Percentiles rank a stretch among this genome's conserved stretches.
Conservation (phyloP, 2,888 invertebrate genomes). For the Cecidostiba fungosa region DNA sequence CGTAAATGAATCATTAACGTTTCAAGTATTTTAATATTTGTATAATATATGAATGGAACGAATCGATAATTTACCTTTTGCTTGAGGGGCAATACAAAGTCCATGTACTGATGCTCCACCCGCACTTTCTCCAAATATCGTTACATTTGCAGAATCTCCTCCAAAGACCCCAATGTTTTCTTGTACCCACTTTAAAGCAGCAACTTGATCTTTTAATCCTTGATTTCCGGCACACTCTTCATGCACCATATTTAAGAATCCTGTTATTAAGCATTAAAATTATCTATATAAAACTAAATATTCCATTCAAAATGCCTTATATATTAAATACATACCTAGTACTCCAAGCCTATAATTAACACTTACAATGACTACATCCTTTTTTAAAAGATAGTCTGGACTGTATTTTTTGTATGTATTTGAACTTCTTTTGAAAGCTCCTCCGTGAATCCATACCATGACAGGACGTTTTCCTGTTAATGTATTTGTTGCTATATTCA, state of each 20-base stretch:
- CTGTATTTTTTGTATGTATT: conserved; percentile 60
- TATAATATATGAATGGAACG: conserved; percentile 11
- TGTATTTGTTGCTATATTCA: conserved; percentile 69
- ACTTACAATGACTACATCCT: conserved; percentile 68
- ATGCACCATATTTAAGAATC: conserved; percentile 73
- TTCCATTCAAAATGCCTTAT: neutral
- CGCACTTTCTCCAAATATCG: conserved; percentile 72
- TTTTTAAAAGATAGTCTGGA: conserved; percentile 69
- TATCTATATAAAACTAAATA: neutral
- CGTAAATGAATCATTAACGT: neutral
- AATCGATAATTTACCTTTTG: conserved; percentile 68
- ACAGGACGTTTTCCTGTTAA: conserved; percentile 67
- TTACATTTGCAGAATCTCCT: conserved; percentile 73
- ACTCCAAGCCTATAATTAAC: conserved; percentile 70
- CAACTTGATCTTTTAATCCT: conserved; percentile 73
- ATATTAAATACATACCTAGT: conserved; percentile 65
- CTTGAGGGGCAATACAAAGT: conserved; percentile 68
- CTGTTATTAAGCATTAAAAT: conserved; percentile 58
- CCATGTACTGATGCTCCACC: conserved; percentile 67
- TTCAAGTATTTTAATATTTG: neutral
- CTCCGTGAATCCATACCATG: conserved; percentile 77
- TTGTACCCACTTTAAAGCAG: conserved; percentile 72
- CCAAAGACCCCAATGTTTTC: conserved; percentile 73
- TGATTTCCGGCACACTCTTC: conserved; percentile 73
- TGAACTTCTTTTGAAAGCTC: conserved; percentile 68